phyloP scores from a whole-genome alignment of 1,140 invertebrate genomes.

The Mycetomoellerius zeteki region DNA sequence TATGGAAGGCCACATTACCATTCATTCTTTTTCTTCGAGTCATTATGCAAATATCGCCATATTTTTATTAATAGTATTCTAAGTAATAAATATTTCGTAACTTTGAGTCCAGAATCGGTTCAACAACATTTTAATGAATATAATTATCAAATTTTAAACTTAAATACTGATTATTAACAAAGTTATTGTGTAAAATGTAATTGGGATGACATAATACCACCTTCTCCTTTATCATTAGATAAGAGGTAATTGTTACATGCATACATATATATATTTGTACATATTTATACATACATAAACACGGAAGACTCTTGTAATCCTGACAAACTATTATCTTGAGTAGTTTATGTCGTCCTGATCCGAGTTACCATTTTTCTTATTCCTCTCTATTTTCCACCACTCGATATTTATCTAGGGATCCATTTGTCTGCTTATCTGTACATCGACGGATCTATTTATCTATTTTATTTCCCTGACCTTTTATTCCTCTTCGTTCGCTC shows the following conservation, averaged over 20 bases:
- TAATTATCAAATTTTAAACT: too few species aligned
- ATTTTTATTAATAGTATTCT: too few species aligned
- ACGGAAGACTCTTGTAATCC: background rate
- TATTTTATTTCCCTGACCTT: constrained; percentile 32
- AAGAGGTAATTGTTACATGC: background rate
- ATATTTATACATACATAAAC: background rate
- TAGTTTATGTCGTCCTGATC: constrained; percentile 5
- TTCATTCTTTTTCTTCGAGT: too few species aligned
- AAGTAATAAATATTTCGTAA: too few species aligned
- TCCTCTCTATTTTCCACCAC: constrained; percentile 20
- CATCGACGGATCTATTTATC: constrained; percentile 55
- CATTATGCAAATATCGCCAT: too few species aligned
- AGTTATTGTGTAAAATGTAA: too few species aligned
- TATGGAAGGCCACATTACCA: too few species aligned
- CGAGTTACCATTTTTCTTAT: constrained; percentile 32
- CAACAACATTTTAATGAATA: too few species aligned
- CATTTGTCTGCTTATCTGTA: constrained; percentile 53
- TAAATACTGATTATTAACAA: too few species aligned
- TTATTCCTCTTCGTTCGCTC: constrained; percentile 2
- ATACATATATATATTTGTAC: background rate
- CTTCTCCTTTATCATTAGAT: background rate
- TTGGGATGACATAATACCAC: too few species aligned
- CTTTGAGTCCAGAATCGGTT: too few species aligned
- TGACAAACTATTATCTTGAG: background rate
- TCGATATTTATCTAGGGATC: constrained; percentile 49